These are phyloP conservation scores for Empis stercorea DNA, from an alignment of 2,888 invertebrate species.

Conservation along the genomic window DNA sequence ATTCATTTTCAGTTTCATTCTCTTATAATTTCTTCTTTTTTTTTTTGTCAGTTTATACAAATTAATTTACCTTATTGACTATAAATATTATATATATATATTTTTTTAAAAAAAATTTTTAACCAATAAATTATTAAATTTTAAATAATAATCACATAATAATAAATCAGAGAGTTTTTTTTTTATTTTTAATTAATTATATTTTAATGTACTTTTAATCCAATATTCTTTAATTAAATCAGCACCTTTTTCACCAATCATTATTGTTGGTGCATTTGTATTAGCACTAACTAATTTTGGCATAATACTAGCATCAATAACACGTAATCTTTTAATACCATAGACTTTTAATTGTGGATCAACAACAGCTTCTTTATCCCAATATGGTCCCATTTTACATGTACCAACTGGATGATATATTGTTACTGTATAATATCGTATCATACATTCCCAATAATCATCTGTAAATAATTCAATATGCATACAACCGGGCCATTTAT, in stretches of 20 bases:
- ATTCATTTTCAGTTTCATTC: too few species aligned
- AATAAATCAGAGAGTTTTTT: too few species aligned
- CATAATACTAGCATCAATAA: slow-evolving; percentile 79
- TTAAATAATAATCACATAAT: too few species aligned
- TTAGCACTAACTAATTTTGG: slow-evolving; percentile 75
- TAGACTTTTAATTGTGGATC: slow-evolving; percentile 68
- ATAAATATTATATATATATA: too few species aligned
- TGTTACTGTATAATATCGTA: slow-evolving; percentile 65
- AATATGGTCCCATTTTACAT: slow-evolving; percentile 79
- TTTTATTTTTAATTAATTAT: slow-evolving; percentile 24
- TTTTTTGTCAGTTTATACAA: too few species aligned
- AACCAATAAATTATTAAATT: too few species aligned
- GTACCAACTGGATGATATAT: slow-evolving; percentile 82
- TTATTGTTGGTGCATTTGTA: slow-evolving; percentile 75
- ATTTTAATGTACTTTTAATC: slow-evolving; percentile 47
- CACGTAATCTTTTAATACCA: slow-evolving; percentile 63
- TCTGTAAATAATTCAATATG: slow-evolving; percentile 56
- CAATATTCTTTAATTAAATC: slow-evolving; percentile 79
- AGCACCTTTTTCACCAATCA: slow-evolving; percentile 82
- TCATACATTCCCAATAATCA: slow-evolving; percentile 78
- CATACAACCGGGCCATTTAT: slow-evolving; percentile 65
- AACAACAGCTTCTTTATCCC: slow-evolving; percentile 73
- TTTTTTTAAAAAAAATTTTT: too few species aligned
- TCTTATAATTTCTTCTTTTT: too few species aligned
- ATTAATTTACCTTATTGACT: too few species aligned